Evolutionary conservation across 2,797 vertebrate genomes (phyloP), one percentile per base, ranked within the genome.

Genomic region (Acanthis flammea): DNA sequence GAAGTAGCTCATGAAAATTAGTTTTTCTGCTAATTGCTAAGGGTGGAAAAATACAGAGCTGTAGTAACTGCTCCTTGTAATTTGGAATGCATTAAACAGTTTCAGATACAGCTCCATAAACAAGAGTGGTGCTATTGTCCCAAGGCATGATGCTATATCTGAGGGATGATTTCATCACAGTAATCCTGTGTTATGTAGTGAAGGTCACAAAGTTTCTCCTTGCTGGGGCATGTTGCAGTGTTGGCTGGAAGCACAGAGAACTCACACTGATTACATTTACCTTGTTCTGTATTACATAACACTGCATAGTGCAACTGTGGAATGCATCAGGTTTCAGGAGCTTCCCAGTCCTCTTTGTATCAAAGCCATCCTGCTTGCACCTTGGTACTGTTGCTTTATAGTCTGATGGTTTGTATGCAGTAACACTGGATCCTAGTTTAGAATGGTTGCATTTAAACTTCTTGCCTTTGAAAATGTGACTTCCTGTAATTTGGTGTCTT

Each of bases 401-500:
- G n/a, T 31, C 60, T 60, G 47, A 4, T 53, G 47, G 39, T 48
- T 84, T 84, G 44, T 84, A 24, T 48, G 37, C 58, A 60, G 58
- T 19, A 30, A 60, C 39, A 21, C 19, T 63, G 21, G 41, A 10
- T 24, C 21, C 31, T 58, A n/a, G 60, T 35, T 75, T 31, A 62
- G 82, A 39, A 50, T 50, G 48, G 45, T 61, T 91, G 14, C 24
- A 54, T 37, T 70, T 41, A 35, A 80, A 62, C 42, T 75, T 81
- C 70, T 75, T 70, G 47, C 45, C 47, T 75, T 65, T 72, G 89
- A 81, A 92, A 92, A 61, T 39, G 72, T 94, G 42, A 71, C 95
- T 97, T 95, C 66, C 28, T 97, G 86, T 97, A 97, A 97, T 98
- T 94, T 86, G 62, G 89, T 97, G 85, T 96, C 98, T 97, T 97